Percentiles rank a stretch among this genome's conserved stretches.
Conservation (phyloP, 2,113 vertebrate species). For the Pseudorasbora parva region DNA sequence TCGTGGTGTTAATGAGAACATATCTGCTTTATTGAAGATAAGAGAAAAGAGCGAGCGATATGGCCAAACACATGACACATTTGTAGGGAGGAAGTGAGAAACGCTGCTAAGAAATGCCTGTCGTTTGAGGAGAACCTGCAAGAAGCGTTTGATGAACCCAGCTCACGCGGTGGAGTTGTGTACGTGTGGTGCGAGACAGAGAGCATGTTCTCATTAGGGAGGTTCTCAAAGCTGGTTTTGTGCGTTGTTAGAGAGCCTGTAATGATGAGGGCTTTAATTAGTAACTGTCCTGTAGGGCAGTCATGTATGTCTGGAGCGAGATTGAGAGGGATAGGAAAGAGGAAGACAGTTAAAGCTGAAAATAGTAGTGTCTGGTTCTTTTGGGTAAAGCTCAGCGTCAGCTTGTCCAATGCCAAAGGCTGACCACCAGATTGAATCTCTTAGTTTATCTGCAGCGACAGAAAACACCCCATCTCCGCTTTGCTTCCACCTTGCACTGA, state of each 20-base stretch:
- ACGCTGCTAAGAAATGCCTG: not conserved
- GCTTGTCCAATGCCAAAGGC: not conserved
- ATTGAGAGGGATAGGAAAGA: not conserved
- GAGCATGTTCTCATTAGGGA: slow-evolving; percentile 7
- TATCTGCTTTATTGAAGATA: not conserved
- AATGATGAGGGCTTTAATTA: slow-evolving; percentile 44
- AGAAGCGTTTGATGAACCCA: not conserved
- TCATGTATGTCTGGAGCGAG: slow-evolving; percentile 15
- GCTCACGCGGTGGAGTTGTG: not conserved
- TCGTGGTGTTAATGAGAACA: not conserved
- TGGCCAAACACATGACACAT: not conserved
- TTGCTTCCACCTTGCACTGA: not conserved
- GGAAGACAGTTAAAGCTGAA: not conserved
- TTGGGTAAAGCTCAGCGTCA: not conserved
- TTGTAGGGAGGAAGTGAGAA: not conserved
- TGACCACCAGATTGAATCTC: not conserved
- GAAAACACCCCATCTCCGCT: not conserved
- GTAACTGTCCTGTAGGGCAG: slow-evolving; percentile 1
- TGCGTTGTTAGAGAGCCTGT: slow-evolving; percentile 23
- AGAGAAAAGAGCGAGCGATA: not conserved
- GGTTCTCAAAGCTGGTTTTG: slow-evolving; percentile 2
- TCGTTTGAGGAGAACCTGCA: not conserved
- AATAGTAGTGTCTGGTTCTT: not conserved
- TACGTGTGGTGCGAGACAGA: slow-evolving; percentile 13
- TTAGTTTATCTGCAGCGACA: not conserved